These are phyloP conservation scores for Baronia brevicornis DNA, from an alignment of 2,888 invertebrate species.

Conservation along the genomic window DNA sequence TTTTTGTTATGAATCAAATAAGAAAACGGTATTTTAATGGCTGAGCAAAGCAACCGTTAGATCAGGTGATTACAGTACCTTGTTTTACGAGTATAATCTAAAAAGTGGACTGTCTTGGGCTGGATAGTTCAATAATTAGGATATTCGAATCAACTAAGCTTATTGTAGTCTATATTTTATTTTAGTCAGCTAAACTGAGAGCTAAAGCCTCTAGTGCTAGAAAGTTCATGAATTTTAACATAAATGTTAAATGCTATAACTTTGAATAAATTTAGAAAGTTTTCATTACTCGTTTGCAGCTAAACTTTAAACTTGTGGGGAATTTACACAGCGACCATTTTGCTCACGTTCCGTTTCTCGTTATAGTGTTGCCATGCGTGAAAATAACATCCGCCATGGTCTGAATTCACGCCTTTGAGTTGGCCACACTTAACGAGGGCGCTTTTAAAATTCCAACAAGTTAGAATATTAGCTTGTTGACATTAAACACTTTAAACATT, in stretches of 20 bases:
- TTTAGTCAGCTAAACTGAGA: too few species aligned
- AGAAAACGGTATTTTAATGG: too few species aligned
- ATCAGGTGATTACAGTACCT: too few species aligned
- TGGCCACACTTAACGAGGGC: constrained; percentile 27
- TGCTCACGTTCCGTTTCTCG: constrained; percentile 36
- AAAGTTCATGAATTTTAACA: constrained; percentile 1
- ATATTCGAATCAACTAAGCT: too few species aligned
- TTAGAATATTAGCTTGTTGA: constrained; percentile 11
- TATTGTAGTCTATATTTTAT: too few species aligned
- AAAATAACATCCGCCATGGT: constrained; percentile 63
- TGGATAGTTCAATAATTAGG: too few species aligned
- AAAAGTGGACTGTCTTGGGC: too few species aligned
- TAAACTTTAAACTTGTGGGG: constrained; percentile 12
- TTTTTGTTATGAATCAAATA: too few species aligned
- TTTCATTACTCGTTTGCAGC: constrained; percentile 1
- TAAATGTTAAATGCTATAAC: constrained; percentile 4
- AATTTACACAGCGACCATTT: constrained; percentile 12
- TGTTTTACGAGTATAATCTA: too few species aligned
- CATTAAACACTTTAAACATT: constrained; percentile 12
- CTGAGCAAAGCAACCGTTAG: too few species aligned
- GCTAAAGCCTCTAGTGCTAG: too few species aligned
- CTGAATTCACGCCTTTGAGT: constrained; percentile 53
- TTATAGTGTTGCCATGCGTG: constrained; percentile 60
- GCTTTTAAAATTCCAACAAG: constrained; percentile 12
- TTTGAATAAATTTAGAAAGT: constrained; percentile 6